Conservation (phyloP, 53 echinoderm and acorn worm species). For the Temnopleurus reevesii region DNA sequence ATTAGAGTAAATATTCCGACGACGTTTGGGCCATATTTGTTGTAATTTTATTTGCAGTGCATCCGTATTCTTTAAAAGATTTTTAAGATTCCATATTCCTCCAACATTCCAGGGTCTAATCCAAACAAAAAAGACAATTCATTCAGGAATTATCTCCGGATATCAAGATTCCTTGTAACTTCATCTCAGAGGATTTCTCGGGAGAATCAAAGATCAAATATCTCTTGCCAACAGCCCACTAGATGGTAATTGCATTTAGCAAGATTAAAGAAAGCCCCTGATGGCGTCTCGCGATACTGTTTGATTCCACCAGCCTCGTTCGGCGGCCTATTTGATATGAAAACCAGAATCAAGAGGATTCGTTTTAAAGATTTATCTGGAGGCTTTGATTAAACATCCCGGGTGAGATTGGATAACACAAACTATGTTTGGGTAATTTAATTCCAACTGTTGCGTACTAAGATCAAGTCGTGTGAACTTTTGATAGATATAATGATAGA, state of each 20-base stretch:
- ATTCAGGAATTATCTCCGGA: neutral
- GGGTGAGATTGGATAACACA: neutral
- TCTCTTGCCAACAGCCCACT: neutral
- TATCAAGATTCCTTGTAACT: neutral
- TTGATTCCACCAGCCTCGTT: neutral
- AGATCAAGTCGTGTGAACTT: too few relatives aligned
- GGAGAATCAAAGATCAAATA: neutral
- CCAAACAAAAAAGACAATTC: neutral
- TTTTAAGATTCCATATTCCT: too few relatives aligned
- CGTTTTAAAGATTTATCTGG: neutral
- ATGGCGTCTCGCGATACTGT: neutral
- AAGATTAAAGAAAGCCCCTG: neutral
- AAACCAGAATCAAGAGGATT: neutral
- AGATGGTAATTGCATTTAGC: slow-evolving; percentile 30
- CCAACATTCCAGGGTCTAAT: too few relatives aligned
- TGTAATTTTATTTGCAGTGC: too few relatives aligned
- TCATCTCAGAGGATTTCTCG: neutral
- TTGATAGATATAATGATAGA: neutral
- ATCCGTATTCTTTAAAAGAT: too few relatives aligned
- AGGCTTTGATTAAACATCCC: neutral
- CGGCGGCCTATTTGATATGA: slow-evolving; percentile 3
- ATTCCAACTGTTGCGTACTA: neutral
- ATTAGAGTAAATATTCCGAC: too few relatives aligned
- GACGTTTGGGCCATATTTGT: too few relatives aligned
- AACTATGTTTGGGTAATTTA: neutral